phyloP scores from a whole-genome alignment of 2,797 vertebrate species.

The Mycteria americana region DNA sequence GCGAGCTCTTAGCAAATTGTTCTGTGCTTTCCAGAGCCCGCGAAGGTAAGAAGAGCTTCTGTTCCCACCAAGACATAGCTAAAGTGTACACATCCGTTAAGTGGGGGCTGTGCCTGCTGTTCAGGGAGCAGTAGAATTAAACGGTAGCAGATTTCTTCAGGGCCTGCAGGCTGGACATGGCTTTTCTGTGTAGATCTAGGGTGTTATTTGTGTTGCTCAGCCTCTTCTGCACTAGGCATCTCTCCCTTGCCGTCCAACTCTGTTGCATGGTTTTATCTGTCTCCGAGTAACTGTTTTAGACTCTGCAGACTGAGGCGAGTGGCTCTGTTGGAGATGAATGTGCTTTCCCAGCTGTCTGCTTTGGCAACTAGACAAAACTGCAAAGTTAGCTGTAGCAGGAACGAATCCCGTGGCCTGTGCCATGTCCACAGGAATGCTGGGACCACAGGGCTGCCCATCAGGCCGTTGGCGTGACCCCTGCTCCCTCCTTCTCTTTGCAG shows the following conservation, averaged over 20 bases:
- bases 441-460: neutral
- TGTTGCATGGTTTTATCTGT: neutral
- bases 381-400: neutral
- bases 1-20: neutral
- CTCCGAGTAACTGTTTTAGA: neutral
- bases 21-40: neutral
- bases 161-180: neutral
- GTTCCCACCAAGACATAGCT: neutral
- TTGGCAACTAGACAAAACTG: neutral
- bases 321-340: neutral
- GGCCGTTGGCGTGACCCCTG: neutral
- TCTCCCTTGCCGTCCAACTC: neutral
- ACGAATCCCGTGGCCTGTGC: neutral
- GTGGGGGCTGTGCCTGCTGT: neutral
- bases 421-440: fast-evolving
- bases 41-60: neutral
- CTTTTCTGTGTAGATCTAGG: neutral
- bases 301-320: neutral
- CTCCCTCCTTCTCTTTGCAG: conserved; percentile 70
- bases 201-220: neutral
- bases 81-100: neutral
- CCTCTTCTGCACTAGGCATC: neutral
- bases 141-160: neutral
- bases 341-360: neutral
- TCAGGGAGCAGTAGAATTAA: neutral